Percentiles rank a stretch among this genome's conserved stretches.
Evolutionary conservation across 1,140 invertebrate species (phyloP).

Genomic region (Delia radicum): DNA sequence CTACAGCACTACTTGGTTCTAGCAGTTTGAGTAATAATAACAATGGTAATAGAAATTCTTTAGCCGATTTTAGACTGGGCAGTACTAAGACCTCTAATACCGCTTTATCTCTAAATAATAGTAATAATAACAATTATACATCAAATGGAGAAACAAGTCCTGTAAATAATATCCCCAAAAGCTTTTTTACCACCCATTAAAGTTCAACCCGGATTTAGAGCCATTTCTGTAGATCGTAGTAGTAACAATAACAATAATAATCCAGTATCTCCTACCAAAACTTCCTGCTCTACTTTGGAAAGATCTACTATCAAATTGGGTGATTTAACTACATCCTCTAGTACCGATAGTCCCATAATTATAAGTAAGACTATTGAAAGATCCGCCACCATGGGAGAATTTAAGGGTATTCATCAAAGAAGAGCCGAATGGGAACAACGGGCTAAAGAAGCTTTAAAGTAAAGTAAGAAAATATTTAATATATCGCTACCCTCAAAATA

Average conservation of each 20-base stretch:
- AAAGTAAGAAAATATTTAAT: constrained; percentile 23
- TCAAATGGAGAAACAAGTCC: constrained; percentile 25
- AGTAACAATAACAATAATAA: constrained; percentile 33
- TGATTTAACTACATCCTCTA: neutral
- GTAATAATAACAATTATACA: constrained; percentile 37
- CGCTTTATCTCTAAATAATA: neutral
- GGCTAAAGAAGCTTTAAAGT: constrained; percentile 64
- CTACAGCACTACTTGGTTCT: neutral
- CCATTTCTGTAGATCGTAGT: constrained; percentile 24
- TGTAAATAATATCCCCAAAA: constrained; percentile 21
- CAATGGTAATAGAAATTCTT: constrained; percentile 43
- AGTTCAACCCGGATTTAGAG: constrained; percentile 15
- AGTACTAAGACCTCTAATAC: neutral
- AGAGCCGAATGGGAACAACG: constrained; percentile 73
- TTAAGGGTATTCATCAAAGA: constrained; percentile 71
- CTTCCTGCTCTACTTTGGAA: constrained; percentile 2
- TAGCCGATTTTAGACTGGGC: constrained; percentile 47
- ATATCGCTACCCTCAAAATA: too few relatives aligned
- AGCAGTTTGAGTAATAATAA: constrained; percentile 27
- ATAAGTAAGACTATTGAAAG: constrained; percentile 43
- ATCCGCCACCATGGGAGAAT: constrained; percentile 55
- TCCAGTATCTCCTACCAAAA: neutral
- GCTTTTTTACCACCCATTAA: constrained; percentile 45
- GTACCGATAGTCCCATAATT: neutral
- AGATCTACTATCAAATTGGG: constrained; percentile 11